These are phyloP conservation scores for Scaptomyza cyrtandrae DNA, from an alignment of 2,888 invertebrate species.

Conservation along the genomic window DNA sequence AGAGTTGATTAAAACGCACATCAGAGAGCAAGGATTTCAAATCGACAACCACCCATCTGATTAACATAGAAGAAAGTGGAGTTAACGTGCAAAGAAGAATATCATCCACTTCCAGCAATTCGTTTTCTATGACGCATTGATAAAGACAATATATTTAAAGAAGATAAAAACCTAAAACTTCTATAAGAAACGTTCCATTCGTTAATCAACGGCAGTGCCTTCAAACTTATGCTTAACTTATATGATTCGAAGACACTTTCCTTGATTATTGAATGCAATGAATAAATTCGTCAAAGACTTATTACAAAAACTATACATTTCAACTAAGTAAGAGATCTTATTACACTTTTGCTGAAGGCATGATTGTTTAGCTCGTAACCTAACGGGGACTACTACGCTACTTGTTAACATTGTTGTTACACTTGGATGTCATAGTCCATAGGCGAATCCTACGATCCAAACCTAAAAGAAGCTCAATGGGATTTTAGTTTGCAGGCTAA, in stretches of 20 bases:
- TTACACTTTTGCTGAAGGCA: no score
- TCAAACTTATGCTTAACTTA: neutral
- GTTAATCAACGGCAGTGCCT: conserved; percentile 3
- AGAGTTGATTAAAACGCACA: conserved; percentile 16
- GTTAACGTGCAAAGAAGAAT: neutral
- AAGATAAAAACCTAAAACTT: no score
- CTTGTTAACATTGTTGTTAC: no score
- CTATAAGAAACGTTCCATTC: neutral
- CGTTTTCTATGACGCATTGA: neutral
- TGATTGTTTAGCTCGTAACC: no score
- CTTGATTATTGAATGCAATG: conserved; percentile 1
- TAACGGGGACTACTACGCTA: no score
- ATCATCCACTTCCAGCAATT: neutral
- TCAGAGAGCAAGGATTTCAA: conserved; percentile 28
- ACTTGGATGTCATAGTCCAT: no score
- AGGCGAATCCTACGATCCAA: no score
- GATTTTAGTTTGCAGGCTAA: no score
- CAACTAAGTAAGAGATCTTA: no score
- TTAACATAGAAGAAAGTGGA: no score
- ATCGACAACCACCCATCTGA: neutral
- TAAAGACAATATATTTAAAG: neutral
- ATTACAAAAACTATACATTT: no score
- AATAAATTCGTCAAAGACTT: neutral
- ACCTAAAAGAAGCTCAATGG: no score
- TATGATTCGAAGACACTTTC: conserved; percentile 3